Evolutionary conservation across 2,888 invertebrate genomes (phyloP).

Genomic region (Apodemia mormo): DNA sequence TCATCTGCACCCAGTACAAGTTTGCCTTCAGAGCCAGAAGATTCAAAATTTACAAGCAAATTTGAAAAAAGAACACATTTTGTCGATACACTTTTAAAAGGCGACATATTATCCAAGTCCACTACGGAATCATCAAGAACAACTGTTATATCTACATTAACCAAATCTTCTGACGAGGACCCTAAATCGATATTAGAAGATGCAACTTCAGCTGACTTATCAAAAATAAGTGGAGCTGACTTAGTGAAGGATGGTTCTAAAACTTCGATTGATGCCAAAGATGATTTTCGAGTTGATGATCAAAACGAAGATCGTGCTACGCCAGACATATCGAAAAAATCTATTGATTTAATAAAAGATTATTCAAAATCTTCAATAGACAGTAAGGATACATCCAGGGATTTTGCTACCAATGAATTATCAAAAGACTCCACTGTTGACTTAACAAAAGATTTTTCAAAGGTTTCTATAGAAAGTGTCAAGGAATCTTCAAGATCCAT

Average conservation of each 20-base stretch:
- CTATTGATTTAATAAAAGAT: conserved; percentile 72
- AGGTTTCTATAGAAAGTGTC: conserved; percentile 73
- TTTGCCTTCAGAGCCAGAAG: conserved; percentile 40
- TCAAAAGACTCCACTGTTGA: conserved; percentile 78
- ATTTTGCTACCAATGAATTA: conserved; percentile 74
- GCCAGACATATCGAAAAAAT: conserved; percentile 75
- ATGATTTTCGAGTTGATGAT: conserved; percentile 64
- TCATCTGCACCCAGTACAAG: conserved; percentile 47
- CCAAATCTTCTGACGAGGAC: conserved; percentile 74
- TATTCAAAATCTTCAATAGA: conserved; percentile 77
- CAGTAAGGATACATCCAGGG: conserved; percentile 75
- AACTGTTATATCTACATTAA: conserved; percentile 70
- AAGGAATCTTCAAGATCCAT: conserved; percentile 72
- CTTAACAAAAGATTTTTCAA: conserved; percentile 70
- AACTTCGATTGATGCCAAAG: conserved; percentile 68
- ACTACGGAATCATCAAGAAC: conserved; percentile 77
- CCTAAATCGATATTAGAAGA: conserved; percentile 73
- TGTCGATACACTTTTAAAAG: conserved; percentile 56
- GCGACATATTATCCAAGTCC: conserved; percentile 70
- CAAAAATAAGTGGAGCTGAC: conserved; percentile 73
- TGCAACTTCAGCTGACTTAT: conserved; percentile 72
- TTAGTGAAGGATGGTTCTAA: conserved; percentile 71
- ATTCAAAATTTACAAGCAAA: conserved; percentile 49
- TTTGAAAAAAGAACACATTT: conserved; percentile 56
- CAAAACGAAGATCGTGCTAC: conserved; percentile 65